A percentile compares a stretch with the other conserved stretches of the same genome.
Evolutionary conservation across 2,888 invertebrate genomes (phyloP).

Genomic region (Zele albiditarsus): DNA sequence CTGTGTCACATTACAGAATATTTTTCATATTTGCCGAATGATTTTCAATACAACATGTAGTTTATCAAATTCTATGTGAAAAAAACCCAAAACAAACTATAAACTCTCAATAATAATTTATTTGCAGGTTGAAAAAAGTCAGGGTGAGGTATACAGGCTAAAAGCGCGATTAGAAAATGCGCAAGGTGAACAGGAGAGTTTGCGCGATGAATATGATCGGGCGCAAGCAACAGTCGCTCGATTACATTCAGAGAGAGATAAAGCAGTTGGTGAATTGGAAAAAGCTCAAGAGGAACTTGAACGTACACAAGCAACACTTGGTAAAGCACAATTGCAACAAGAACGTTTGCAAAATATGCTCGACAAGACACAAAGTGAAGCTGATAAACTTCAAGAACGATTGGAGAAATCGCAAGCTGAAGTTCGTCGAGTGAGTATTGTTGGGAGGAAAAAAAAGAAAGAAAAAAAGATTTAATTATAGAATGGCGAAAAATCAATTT

Average conservation of each 20-base stretch:
- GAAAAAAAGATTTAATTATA: no score
- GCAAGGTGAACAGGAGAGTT: conserved; percentile 93
- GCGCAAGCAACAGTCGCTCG: conserved; percentile 88
- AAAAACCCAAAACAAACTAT: no score
- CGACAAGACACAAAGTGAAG: conserved; percentile 92
- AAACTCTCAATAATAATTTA: not conserved
- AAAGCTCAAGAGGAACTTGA: conserved; percentile 92
- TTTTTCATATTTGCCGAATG: no score
- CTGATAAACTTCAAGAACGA: conserved; percentile 91
- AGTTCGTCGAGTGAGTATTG: conserved; percentile 82
- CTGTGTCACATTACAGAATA: no score
- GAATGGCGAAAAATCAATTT: not conserved
- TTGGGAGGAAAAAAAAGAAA: no score
- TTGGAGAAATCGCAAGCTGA: conserved; percentile 88
- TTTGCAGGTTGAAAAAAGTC: conserved; percentile 85
- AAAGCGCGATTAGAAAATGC: conserved; percentile 96
- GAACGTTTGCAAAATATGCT: conserved; percentile 92
- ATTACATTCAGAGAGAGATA: conserved; percentile 91
- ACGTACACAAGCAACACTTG: conserved; percentile 89
- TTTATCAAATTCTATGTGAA: no score
- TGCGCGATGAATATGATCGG: conserved; percentile 93
- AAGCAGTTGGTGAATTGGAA: conserved; percentile 88
- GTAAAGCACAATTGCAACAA: conserved; percentile 92
- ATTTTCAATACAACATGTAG: no score
- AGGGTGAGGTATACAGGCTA: conserved; percentile 94